A percentile compares a stretch with the other conserved stretches of the same genome.
Conservation (phyloP, 2,888 invertebrate species). For the Machimus rusticus region DNA sequence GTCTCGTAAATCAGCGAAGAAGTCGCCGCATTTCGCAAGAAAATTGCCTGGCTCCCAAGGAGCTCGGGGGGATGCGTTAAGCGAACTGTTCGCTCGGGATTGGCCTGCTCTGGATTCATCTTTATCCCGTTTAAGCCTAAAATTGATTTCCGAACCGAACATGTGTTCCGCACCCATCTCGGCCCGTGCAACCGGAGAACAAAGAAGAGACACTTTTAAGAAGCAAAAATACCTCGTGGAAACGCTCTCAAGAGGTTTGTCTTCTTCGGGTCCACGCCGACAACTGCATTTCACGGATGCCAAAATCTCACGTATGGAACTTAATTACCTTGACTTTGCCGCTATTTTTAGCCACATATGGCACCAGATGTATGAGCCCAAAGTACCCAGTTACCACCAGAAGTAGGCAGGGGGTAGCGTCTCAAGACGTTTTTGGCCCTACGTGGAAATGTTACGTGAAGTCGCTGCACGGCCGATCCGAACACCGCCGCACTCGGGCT, state of each 20-base stretch:
- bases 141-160: background rate
- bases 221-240: background rate
- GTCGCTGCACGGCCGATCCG: background rate
- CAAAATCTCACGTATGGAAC: constrained; percentile 23
- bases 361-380: constrained; percentile 8
- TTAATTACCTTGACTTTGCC: constrained; percentile 27
- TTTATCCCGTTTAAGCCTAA: background rate
- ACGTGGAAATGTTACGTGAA: background rate
- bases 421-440: background rate
- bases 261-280: background rate
- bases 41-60: background rate
- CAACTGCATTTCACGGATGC: constrained; percentile 19
- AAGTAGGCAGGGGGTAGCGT: constrained; percentile 4
- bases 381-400: background rate
- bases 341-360: constrained; percentile 19
- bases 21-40: background rate
- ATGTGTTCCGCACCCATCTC: background rate
- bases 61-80: background rate
- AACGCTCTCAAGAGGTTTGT: background rate
- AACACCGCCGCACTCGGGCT: background rate
- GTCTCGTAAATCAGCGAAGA: background rate
- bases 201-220: constrained; percentile 8
- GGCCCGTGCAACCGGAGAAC: background rate
- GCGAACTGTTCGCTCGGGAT: background rate
- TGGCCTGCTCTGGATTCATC: background rate